These are phyloP conservation scores for Electrophaes corylata DNA, from an alignment of 2,888 invertebrate genomes.

Conservation along the genomic window DNA sequence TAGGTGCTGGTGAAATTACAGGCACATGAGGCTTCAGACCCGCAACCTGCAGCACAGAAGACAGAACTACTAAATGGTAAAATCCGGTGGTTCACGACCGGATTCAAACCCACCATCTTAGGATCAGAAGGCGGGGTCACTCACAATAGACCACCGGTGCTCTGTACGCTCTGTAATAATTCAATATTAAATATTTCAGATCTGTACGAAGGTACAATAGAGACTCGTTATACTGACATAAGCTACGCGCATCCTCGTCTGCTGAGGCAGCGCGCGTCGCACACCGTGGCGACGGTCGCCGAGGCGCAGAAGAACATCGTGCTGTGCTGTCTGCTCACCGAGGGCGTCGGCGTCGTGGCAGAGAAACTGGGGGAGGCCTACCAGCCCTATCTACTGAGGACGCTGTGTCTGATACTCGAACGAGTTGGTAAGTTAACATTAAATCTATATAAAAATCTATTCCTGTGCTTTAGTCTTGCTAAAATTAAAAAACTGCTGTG, in stretches of 20 bases:
- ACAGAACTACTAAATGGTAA: too few relatives aligned
- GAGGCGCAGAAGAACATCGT: slow-evolving; percentile 86
- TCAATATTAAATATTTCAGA: slow-evolving; percentile 45
- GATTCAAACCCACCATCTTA: too few relatives aligned
- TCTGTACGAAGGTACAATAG: slow-evolving; percentile 71
- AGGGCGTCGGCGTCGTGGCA: slow-evolving; percentile 88
- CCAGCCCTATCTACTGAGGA: slow-evolving; percentile 85
- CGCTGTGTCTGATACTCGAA: slow-evolving; percentile 88
- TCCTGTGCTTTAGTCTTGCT: too few relatives aligned
- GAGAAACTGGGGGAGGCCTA: slow-evolving; percentile 76
- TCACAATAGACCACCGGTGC: too few relatives aligned
- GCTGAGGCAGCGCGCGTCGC: slow-evolving; percentile 31
- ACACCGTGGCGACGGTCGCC: slow-evolving; percentile 52
- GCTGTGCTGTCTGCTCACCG: slow-evolving; percentile 87
- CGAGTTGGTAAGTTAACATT: slow-evolving; percentile 87
- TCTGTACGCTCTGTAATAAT: not conserved
- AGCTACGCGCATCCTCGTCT: slow-evolving; percentile 52
- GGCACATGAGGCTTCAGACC: too few relatives aligned
- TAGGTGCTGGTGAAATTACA: too few relatives aligned
- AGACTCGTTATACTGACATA: slow-evolving; percentile 71
- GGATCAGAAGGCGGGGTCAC: too few relatives aligned
- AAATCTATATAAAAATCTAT: too few relatives aligned
- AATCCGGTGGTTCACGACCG: too few relatives aligned
- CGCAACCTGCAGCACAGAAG: too few relatives aligned
- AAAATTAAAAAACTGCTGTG: too few relatives aligned